Conservation (phyloP, 2,113 vertebrate genomes). For the Leucopsar rothschildi region DNA sequence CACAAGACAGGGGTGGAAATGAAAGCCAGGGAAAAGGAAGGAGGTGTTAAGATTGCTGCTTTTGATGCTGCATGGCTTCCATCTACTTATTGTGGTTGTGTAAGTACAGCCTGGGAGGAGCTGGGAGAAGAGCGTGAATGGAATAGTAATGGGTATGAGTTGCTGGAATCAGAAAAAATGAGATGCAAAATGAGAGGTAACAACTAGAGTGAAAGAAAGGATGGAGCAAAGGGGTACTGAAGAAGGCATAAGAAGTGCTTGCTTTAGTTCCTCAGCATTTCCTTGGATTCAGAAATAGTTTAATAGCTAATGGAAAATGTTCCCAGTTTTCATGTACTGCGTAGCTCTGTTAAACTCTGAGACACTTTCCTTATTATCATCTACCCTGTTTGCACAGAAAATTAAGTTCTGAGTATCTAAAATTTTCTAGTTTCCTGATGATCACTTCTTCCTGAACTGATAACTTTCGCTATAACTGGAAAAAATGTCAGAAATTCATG, state of each 20-base stretch:
- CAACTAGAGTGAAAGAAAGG: not conserved
- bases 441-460: not conserved
- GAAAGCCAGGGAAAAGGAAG: not conserved
- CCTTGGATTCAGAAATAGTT: not conserved
- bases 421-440: not conserved
- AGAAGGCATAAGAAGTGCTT: not conserved
- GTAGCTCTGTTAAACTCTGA: not conserved
- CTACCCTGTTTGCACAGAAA: not conserved
- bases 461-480: not conserved
- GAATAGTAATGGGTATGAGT: not conserved
- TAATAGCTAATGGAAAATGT: not conserved
- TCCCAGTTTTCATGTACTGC: not conserved
- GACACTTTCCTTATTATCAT: not conserved
- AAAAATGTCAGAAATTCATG: not conserved
- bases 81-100: not conserved
- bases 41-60: not conserved
- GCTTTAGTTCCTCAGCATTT: not conserved
- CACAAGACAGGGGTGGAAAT: not conserved
- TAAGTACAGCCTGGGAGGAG: not conserved
- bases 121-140: not conserved
- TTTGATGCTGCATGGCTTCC: not conserved
- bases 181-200: not conserved
- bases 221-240: not conserved
- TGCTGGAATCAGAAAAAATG: not conserved
- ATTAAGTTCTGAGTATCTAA: not conserved